Evolutionary conservation across 1,140 invertebrate species (phyloP).

Genomic region (Drosophila auraria): DNA sequence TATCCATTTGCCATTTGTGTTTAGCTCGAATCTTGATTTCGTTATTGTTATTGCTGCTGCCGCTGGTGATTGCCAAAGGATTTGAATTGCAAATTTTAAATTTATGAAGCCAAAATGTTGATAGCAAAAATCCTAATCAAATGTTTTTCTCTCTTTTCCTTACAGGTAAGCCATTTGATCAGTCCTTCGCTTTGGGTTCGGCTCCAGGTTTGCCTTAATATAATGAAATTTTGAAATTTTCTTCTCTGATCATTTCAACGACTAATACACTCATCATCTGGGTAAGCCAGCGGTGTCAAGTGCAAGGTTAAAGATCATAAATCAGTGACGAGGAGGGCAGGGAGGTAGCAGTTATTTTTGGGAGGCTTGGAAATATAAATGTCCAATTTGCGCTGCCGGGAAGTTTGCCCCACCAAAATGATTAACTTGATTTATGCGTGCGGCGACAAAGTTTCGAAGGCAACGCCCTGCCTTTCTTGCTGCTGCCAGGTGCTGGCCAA

Average conservation of each 20-base stretch:
- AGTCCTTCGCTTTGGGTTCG: not conserved
- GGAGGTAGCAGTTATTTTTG: constrained; percentile 17
- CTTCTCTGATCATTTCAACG: constrained; percentile 40
- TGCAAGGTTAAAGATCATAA: constrained; percentile 68
- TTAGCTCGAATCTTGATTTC: constrained; percentile 65
- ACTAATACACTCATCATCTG: constrained; percentile 61
- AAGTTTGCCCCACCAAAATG: constrained; percentile 63
- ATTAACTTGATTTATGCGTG: constrained; percentile 84
- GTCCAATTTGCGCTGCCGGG: constrained; percentile 74
- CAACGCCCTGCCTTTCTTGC: constrained; percentile 8
- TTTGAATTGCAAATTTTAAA: constrained; percentile 60
- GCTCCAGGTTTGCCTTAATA: constrained; percentile 3
- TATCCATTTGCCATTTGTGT: constrained; percentile 40
- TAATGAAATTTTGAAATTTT: constrained; percentile 11
- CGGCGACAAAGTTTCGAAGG: constrained; percentile 70
- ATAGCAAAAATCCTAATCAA: constrained; percentile 55
- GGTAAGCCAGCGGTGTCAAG: constrained; percentile 54
- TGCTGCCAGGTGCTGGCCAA: constrained; percentile 53
- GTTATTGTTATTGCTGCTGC: constrained; percentile 51
- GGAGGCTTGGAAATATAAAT: constrained; percentile 71
- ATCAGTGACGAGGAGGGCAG: constrained; percentile 32
- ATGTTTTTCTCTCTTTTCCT: constrained; percentile 46
- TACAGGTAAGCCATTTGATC: constrained; percentile 64
- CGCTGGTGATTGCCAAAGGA: constrained; percentile 46
- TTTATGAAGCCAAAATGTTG: constrained; percentile 31